Percentiles rank a stretch among this genome's conserved stretches.
Conservation (phyloP, 2,888 invertebrate species). For the Tinea trinotella region DNA sequence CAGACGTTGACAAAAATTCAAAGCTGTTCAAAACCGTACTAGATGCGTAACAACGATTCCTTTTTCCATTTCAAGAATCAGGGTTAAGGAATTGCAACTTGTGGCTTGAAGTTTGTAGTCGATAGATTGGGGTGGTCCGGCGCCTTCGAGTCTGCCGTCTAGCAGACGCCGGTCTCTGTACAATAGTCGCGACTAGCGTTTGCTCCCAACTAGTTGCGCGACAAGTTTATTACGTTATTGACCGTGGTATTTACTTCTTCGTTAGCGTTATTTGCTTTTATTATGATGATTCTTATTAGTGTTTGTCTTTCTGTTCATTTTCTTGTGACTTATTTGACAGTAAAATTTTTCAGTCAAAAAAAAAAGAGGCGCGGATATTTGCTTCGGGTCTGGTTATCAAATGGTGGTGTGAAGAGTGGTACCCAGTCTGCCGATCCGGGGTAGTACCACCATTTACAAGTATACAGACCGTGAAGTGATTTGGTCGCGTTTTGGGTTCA, state of each 20-base stretch:
- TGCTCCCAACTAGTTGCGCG: neutral
- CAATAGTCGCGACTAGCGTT: neutral
- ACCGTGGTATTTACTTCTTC: neutral
- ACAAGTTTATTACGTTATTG: neutral
- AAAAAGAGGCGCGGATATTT: no score
- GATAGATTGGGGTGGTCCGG: conserved; percentile 9
- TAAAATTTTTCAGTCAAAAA: no score
- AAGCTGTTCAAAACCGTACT: no score
- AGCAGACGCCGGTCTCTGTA: conserved; percentile 1
- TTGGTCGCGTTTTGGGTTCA: no score
- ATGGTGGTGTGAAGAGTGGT: no score
- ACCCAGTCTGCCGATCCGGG: no score
- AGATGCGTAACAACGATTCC: no score
- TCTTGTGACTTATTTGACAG: no score
- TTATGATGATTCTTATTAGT: neutral
- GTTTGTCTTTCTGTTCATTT: neutral
- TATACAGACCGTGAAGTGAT: no score
- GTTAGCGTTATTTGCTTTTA: neutral
- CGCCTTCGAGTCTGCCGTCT: conserved; percentile 11
- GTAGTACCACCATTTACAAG: no score
- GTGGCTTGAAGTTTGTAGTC: neutral
- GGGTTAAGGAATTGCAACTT: conserved; percentile 1
- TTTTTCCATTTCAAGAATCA: neutral
- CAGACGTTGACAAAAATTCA: no score
- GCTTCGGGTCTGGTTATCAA: no score